Base-by-base conservation (phyloP, 2,888 invertebrate genomes). In the Lepidocyrtinus sp. region DNA sequence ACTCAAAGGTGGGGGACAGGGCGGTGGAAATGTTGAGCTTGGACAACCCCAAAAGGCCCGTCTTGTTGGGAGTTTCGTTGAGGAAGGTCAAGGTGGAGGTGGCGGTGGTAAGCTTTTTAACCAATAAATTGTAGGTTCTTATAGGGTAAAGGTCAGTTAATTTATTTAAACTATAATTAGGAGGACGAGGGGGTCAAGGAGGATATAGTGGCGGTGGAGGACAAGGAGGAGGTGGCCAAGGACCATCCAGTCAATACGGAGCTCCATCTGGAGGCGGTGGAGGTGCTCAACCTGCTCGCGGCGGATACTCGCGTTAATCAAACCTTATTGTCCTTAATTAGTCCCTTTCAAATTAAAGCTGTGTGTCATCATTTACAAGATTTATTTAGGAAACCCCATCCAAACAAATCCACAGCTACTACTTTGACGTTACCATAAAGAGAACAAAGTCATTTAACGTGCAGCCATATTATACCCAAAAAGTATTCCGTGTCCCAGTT, bases 71-170 rank as follows among this genome's bases (percentile, higher is more conserved):
- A 76, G 68, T 21, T 82, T 79, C 19, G 50, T 19, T 61, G 77
- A 82, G 69, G 72, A 75, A 73, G 82, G 76, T 45, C 79, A 80
- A 62, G 46, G 65, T 72, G 82, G 75, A 82, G 83, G 83, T 77
- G 76, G 77, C 59, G 86, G 87, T 67, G 83, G 86, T 9, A n/a
- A n/a, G n/a, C n/a, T n/a, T n/a, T n/a, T n/a, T n/a, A n/a, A n/a
- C n/a, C n/a, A n/a, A n/a, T n/a, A n/a, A n/a, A n/a, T n/a, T n/a
- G n/a, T n/a, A n/a, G n/a, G n/a, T n/a, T n/a, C n/a, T n/a, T n/a
- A n/a, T n/a, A n/a, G n/a, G n/a, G n/a, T n/a, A n/a, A n/a, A n/a
- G n/a, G n/a, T n/a, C n/a, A n/a, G n/a, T n/a, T n/a, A n/a, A n/a
- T n/a, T n/a, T n/a, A n/a, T n/a, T n/a, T n/a, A n/a, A n/a, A n/a